Evolutionary conservation across 2,888 invertebrate species (phyloP).

Genomic region (Melinaea marsaeus): DNA sequence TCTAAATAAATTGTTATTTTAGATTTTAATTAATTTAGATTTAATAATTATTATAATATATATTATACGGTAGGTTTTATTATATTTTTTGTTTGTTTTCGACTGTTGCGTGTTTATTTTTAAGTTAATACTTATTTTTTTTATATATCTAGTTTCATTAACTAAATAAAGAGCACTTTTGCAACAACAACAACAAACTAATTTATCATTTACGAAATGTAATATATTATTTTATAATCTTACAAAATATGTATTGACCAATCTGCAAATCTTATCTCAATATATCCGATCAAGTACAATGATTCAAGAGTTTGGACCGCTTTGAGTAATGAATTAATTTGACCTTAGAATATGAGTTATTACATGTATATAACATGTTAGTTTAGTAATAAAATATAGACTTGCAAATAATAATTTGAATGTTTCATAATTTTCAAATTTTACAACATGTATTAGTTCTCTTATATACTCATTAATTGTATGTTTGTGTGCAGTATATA

Average conservation of each 20-base stretch:
- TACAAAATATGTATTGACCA: conserved; percentile 21
- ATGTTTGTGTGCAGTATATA: too few species aligned
- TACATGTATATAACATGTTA: conserved; percentile 9
- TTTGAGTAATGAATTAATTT: not conserved
- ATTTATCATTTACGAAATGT: conserved; percentile 20
- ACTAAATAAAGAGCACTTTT: not conserved
- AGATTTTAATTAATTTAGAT: too few species aligned
- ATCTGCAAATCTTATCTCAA: conserved; percentile 20
- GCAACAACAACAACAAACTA: not conserved
- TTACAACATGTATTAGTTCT: too few species aligned
- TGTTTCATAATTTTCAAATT: not conserved
- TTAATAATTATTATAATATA: too few species aligned
- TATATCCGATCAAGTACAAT: conserved; percentile 21
- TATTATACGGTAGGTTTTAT: too few species aligned
- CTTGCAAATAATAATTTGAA: not conserved
- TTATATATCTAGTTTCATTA: not conserved
- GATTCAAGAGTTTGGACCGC: conserved; percentile 9
- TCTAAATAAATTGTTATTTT: too few species aligned
- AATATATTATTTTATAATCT: conserved; percentile 16
- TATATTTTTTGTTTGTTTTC: too few species aligned
- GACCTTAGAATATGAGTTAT: conserved; percentile 3
- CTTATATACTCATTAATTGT: too few species aligned
- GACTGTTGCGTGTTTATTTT: not conserved
- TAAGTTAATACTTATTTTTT: too few species aligned
- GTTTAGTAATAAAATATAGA: conserved; percentile 12